phyloP scores from a whole-genome alignment of 2,888 invertebrate genomes.

The Metacarcinus magister region DNA sequence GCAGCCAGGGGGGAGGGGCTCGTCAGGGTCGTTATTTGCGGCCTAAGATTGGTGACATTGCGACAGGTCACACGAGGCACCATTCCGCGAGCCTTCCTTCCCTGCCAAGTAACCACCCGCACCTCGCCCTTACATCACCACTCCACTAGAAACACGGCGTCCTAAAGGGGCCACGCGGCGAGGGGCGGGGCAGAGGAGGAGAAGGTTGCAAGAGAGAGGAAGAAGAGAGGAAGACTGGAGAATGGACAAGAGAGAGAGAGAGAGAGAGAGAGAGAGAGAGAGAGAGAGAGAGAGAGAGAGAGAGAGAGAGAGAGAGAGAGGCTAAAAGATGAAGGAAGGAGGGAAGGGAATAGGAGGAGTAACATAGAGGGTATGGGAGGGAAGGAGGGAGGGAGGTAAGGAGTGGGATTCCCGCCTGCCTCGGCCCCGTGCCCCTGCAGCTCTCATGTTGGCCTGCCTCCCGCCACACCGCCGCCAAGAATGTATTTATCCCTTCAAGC shows the following conservation, averaged over 20 bases:
- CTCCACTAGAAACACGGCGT: background rate
- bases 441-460: background rate
- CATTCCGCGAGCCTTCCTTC: background rate
- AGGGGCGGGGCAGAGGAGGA: conserved; percentile 6
- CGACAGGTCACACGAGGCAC: conserved; percentile 31
- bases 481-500: background rate
- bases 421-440: background rate
- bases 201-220: background rate
- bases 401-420: background rate
- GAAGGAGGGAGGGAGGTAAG: background rate
- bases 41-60: background rate
- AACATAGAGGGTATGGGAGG: background rate
- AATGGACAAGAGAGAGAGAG: background rate
- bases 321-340: background rate
- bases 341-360: conserved; percentile 19
- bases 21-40: background rate
- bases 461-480: background rate
- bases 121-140: background rate
- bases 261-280: background rate
- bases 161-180: conserved; percentile 29
- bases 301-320: background rate
- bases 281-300: background rate
- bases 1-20: background rate
- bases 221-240: background rate
- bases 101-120: conserved; percentile 16